Percentiles rank a stretch among this genome's conserved stretches.
phyloP scores from a whole-genome alignment of 2,797 vertebrate species.

The Danio jaintianensis region DNA sequence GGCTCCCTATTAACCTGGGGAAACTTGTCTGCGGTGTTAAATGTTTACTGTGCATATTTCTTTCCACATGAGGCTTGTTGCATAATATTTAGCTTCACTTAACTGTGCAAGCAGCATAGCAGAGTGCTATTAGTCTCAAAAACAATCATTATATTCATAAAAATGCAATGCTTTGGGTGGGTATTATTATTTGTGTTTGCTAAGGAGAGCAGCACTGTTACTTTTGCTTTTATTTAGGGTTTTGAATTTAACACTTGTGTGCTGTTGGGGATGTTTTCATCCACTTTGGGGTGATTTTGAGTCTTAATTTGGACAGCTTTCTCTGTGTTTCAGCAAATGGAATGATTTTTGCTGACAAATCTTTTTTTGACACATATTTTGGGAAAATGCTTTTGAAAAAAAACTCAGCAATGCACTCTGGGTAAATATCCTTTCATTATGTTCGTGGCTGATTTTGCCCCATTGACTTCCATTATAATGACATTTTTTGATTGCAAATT shows the following conservation, averaged over 20 bases:
- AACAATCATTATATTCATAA: not conserved
- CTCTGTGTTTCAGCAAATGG: too few species aligned
- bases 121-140: not conserved
- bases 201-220: not conserved
- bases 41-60: constrained; percentile 1
- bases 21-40: constrained; percentile 10
- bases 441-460: too few species aligned
- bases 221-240: not conserved
- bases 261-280: too few species aligned
- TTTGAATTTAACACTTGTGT: not conserved
- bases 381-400: too few species aligned
- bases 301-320: too few species aligned
- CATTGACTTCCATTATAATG: too few species aligned
- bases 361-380: too few species aligned
- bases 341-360: too few species aligned
- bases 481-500: too few species aligned
- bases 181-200: constrained; percentile 1
- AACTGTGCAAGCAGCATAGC: not conserved
- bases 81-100: not conserved
- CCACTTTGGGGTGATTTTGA: too few species aligned
- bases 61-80: not conserved
- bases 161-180: not conserved
- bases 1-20: constrained; percentile 33
- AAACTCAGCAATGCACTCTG: too few species aligned
- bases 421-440: too few species aligned